Percentiles rank a stretch among this genome's conserved stretches.
These are phyloP conservation scores for Oxyura jamaicensis DNA, from an alignment of 2,113 vertebrate species.

Conservation along the genomic window DNA sequence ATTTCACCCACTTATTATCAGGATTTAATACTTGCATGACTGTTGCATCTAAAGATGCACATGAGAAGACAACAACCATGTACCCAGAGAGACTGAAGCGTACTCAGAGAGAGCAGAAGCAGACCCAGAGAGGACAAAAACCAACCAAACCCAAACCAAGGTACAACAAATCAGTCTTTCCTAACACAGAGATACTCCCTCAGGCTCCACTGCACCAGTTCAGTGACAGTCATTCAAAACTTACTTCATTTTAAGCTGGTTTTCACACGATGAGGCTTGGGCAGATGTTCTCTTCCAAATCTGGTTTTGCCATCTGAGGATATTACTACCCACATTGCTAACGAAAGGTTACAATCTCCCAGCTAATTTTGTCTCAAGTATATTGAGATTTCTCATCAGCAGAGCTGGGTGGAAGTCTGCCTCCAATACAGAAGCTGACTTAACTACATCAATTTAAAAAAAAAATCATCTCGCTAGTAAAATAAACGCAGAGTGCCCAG, in stretches of 20 bases:
- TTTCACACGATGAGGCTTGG: not conserved
- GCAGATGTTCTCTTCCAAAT: slow-evolving; percentile 8
- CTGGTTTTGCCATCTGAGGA: not conserved
- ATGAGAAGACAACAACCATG: not conserved
- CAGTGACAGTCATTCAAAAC: not conserved
- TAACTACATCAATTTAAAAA: not conserved
- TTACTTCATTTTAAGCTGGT: not conserved
- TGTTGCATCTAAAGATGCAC: not conserved
- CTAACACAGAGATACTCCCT: not conserved
- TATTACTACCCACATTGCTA: not conserved
- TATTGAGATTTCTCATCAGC: not conserved
- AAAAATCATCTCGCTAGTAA: not conserved
- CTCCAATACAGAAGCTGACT: not conserved
- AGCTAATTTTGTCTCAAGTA: slow-evolving; percentile 34
- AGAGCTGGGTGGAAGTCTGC: not conserved
- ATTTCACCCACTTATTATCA: slow-evolving; percentile 26
- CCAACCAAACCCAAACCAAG: not conserved
- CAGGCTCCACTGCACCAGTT: not conserved
- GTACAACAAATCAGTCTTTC: not conserved
- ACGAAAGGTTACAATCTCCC: not conserved
- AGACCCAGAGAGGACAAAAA: not conserved
- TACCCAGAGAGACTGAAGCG: not conserved
- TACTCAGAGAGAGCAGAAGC: not conserved
- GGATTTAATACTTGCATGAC: not conserved
- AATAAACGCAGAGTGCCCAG: not conserved